Evolutionary conservation across 2,113 vertebrate species (phyloP).

Genomic region (Pachyramphus minor): DNA sequence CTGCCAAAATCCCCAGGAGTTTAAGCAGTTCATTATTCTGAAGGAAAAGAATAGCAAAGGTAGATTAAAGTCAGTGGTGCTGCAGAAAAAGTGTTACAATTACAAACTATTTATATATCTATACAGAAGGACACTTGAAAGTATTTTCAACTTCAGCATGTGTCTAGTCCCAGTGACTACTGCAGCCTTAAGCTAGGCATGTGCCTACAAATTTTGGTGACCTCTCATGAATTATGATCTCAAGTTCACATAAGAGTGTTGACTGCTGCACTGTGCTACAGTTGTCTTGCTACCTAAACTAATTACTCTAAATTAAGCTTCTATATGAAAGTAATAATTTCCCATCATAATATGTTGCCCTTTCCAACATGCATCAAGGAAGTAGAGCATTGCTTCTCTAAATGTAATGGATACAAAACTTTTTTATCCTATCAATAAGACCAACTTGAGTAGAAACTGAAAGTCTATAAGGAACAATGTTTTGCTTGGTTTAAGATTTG

Average conservation of each 20-base stretch:
- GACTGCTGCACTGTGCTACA: neutral
- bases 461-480: neutral
- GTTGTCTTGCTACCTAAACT: neutral
- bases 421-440: neutral
- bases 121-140: neutral
- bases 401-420: neutral
- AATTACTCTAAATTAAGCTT: neutral
- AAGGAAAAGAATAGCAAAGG: slow-evolving; percentile 8
- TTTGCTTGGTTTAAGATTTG: neutral
- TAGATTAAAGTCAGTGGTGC: neutral
- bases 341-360: neutral
- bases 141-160: neutral
- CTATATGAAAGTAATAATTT: neutral
- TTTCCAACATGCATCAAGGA: neutral
- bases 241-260: neutral
- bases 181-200: neutral
- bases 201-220: neutral
- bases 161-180: neutral
- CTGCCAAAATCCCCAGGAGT: slow-evolving; percentile 1
- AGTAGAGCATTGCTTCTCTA: neutral
- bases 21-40: slow-evolving; percentile 13
- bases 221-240: neutral
- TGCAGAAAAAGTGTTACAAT: neutral
- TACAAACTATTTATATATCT: neutral
- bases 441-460: neutral